Percentiles rank a stretch among this genome's conserved stretches.
These are phyloP conservation scores for Meloe dianella DNA, from an alignment of 2,888 invertebrate genomes.

Conservation along the genomic window DNA sequence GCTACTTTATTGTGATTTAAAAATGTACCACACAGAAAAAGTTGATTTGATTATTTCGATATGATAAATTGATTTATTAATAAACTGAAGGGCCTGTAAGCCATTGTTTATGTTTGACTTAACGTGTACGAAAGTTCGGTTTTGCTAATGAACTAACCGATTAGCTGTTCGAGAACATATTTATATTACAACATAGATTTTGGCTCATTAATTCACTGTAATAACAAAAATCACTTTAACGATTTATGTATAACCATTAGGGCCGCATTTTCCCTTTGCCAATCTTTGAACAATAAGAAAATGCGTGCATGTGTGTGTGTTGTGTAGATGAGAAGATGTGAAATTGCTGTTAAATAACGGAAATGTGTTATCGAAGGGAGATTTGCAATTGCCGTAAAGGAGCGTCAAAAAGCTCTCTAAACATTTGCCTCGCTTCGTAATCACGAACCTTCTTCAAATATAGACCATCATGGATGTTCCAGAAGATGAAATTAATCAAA, in stretches of 20 bases:
- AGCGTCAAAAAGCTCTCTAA: slow-evolving; percentile 28
- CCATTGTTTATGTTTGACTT: slow-evolving; percentile 33
- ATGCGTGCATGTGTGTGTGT: not conserved
- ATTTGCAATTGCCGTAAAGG: slow-evolving; percentile 11
- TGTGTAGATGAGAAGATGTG: not conserved
- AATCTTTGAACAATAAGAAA: not conserved
- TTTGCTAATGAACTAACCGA: slow-evolving; percentile 27
- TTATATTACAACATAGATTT: not conserved
- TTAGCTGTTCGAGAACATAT: not conserved
- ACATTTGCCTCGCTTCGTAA: slow-evolving; percentile 18
- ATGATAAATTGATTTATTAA: not conserved
- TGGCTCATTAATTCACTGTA: not conserved
- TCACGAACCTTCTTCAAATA: not conserved
- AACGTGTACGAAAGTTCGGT: slow-evolving; percentile 28
- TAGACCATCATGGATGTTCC: slow-evolving; percentile 1
- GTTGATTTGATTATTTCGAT: not conserved
- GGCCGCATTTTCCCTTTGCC: not conserved
- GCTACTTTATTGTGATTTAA: not conserved
- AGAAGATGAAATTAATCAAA: too few species aligned
- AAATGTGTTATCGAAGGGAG: not conserved
- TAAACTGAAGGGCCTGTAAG: not conserved
- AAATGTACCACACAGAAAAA: too few species aligned
- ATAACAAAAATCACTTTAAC: not conserved
- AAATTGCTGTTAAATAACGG: not conserved
- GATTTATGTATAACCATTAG: too few species aligned